Evolutionary conservation across 2,113 vertebrate species (phyloP), one percentile per base, ranked within the genome.

Genomic region (Morone saxatilis): DNA sequence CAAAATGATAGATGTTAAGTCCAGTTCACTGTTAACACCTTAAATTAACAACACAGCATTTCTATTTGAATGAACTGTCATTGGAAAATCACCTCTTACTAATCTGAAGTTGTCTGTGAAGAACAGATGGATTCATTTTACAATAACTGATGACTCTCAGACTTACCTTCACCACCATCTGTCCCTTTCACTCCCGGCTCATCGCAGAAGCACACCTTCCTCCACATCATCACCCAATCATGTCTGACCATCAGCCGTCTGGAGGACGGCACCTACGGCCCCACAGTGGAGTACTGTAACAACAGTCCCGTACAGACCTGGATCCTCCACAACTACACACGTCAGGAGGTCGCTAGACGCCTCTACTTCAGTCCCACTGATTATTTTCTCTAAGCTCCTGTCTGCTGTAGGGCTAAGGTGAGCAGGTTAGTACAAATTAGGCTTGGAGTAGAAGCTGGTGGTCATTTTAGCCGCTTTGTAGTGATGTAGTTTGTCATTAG

Each of bases 181-280:
- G 74, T 84, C 86, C 89, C 77, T 84, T 69, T 84, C 81, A 75
- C 83, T 78, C 86, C 56, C 63, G 92, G 91, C 91, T 93, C 61
- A 89, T 83, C 82, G 81, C 96, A 99, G 98, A 97, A 95, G 86
- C 96, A 88, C 85, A 96, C 97, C 1, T 96, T 99, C 89, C 96
- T 98, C 80, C 98, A 99, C 87, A 89, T 97, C 91, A 96, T 95
- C 96, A 99, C 97, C 47, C 97, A 98, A 89, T 97, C 96, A 65
- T 99, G 98, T 95, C 96, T 99, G 94, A 98, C 97, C 75, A 91
- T 98, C 91, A 94, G 95, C 93, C 95, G 94, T 81, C 88, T 96
- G 88, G 95, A 96, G 86, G 97, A 97, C 48, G 97, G 96, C 87
- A 95, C 93, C 40, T 96, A 83, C 1, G 96, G 96, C 47, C 97